phyloP scores from a whole-genome alignment of 2,888 invertebrate species.

The Cerastoderma edule region DNA sequence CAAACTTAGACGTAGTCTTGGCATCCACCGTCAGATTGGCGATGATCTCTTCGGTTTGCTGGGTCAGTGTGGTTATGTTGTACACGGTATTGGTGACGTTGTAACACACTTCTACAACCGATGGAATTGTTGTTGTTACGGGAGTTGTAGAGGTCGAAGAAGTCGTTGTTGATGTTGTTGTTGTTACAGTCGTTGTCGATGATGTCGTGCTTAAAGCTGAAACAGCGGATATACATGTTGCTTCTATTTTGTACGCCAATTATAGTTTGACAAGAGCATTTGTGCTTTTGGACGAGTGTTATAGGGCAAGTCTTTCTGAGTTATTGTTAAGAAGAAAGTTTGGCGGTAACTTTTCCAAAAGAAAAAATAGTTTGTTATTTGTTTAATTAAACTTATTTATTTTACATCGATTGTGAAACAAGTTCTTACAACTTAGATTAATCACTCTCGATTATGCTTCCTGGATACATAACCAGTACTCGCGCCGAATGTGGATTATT shows the following conservation, averaged over 20 bases:
- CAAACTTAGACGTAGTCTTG: conserved; percentile 14
- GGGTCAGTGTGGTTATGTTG: not conserved
- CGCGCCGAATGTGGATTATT: too few relatives aligned
- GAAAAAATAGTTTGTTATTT: not conserved
- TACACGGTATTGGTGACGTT: not conserved
- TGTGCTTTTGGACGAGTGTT: too few relatives aligned
- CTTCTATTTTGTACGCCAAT: conserved; percentile 6
- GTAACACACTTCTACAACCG: not conserved
- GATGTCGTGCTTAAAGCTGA: conserved; percentile 2
- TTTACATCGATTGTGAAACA: too few relatives aligned
- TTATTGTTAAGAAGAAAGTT: not conserved
- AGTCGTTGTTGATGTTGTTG: not conserved
- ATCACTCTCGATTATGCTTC: too few relatives aligned
- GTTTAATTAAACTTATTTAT: too few relatives aligned
- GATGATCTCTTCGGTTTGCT: conserved; percentile 28
- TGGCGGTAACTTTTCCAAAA: not conserved
- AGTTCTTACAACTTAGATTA: too few relatives aligned
- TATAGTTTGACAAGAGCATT: not conserved
- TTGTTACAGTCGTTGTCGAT: not conserved
- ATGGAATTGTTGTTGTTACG: not conserved
- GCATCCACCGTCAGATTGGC: conserved; percentile 28
- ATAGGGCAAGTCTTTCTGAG: too few relatives aligned
- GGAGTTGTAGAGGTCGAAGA: not conserved
- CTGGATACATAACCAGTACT: too few relatives aligned
- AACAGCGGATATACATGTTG: not conserved